Conservation (phyloP, 2,888 invertebrate genomes). For the Dryadula phaetusa region DNA sequence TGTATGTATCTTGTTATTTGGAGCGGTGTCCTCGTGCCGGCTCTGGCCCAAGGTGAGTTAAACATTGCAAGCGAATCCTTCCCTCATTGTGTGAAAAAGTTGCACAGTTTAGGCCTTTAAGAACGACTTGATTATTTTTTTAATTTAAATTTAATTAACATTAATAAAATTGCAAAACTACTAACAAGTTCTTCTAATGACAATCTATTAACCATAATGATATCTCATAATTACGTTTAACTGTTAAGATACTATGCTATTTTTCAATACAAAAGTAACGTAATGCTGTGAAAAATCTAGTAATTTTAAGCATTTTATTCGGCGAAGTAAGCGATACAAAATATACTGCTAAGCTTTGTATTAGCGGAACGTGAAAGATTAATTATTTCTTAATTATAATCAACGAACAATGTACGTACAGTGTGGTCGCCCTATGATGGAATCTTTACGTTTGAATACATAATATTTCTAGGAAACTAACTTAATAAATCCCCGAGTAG, state of each 20-base stretch:
- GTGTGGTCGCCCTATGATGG: background rate
- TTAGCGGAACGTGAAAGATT: background rate
- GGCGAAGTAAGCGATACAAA: background rate
- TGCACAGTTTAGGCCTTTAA: constrained; percentile 5
- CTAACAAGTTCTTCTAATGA: background rate
- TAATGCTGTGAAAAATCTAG: too few species aligned
- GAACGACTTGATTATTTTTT: background rate
- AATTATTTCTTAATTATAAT: background rate
- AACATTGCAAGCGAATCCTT: constrained; percentile 63
- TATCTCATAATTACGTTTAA: background rate
- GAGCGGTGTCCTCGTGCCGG: constrained; percentile 73
- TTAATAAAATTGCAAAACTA: background rate
- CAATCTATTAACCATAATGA: constrained; percentile 5
- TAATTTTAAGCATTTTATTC: background rate
- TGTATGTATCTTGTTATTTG: constrained; percentile 73
- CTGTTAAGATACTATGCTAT: background rate
- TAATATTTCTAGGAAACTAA: background rate
- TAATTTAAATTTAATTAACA: background rate
- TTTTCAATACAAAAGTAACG: background rate
- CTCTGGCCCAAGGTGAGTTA: constrained; percentile 77
- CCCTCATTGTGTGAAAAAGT: constrained; percentile 51
- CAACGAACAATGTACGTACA: background rate
- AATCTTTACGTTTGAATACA: background rate
- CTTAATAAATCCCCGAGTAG: background rate
- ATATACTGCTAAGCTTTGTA: background rate